phyloP scores from a whole-genome alignment of 1,140 invertebrate species.

The Dinothrombium tinctorium region DNA sequence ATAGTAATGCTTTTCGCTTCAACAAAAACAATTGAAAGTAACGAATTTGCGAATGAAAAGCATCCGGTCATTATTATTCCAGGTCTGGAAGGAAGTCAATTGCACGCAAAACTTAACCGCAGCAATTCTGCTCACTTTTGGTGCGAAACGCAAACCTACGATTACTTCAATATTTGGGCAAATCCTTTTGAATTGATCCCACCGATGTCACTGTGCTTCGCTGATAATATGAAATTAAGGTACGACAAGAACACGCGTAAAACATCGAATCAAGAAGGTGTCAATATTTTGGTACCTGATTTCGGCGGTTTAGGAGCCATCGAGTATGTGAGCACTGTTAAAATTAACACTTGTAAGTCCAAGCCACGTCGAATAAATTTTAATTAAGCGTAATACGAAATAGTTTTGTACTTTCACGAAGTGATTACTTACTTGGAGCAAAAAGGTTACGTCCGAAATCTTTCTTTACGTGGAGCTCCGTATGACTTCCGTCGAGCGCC shows the following conservation, averaged over 20 bases:
- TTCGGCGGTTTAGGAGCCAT: slow-evolving; percentile 67
- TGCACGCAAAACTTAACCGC: slow-evolving; percentile 1
- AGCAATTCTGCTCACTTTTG: slow-evolving; percentile 37
- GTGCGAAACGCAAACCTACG: slow-evolving; percentile 48
- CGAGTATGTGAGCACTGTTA: slow-evolving; percentile 74
- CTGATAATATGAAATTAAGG: slow-evolving; percentile 54
- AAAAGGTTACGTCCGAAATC: slow-evolving; percentile 27
- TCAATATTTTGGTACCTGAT: slow-evolving; percentile 56
- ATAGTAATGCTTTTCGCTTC: too few relatives aligned
- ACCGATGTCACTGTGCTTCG: slow-evolving; percentile 77
- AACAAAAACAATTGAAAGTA: too few relatives aligned
- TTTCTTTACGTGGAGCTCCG: neutral
- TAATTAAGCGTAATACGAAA: too few relatives aligned
- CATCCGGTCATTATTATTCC: too few relatives aligned
- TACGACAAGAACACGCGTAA: slow-evolving; percentile 65
- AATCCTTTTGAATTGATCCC: slow-evolving; percentile 74
- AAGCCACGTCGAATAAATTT: slow-evolving; percentile 45
- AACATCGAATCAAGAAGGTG: slow-evolving; percentile 62
- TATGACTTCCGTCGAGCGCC: slow-evolving; percentile 1
- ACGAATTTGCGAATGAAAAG: too few relatives aligned
- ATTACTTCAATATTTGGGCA: slow-evolving; percentile 80
- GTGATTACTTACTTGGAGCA: slow-evolving; percentile 52
- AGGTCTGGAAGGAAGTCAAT: slow-evolving; percentile 2
- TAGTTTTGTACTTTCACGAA: slow-evolving; percentile 69
- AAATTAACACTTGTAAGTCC: slow-evolving; percentile 44